Percentiles rank a stretch among this genome's conserved stretches.
Evolutionary conservation across 2,797 vertebrate genomes (phyloP).

Genomic region (Acestrorhynchus altus): DNA sequence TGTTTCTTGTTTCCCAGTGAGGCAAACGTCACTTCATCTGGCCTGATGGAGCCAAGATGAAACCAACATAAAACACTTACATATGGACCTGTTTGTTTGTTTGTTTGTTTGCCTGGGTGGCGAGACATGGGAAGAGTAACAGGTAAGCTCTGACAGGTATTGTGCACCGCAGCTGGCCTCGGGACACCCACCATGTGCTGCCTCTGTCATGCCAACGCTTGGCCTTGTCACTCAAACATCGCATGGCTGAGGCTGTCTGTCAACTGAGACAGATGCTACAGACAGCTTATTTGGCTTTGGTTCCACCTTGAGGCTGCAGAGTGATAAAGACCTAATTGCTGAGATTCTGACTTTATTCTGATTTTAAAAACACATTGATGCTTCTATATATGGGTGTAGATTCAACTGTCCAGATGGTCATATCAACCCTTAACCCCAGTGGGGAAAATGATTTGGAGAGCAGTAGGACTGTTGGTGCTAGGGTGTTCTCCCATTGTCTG

Average conservation of each 20-base stretch:
- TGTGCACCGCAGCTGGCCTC: slow-evolving; percentile 27
- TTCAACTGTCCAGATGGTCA: no score
- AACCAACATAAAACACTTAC: background rate
- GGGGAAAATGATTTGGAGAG: no score
- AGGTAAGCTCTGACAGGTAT: slow-evolving; percentile 46
- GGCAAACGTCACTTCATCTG: slow-evolving; percentile 7
- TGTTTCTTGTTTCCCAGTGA: background rate
- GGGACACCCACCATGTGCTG: slow-evolving; percentile 9
- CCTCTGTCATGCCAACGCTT: slow-evolving; percentile 27
- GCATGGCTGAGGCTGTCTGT: background rate
- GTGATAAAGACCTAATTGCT: slow-evolving; percentile 11
- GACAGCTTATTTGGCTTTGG: background rate
- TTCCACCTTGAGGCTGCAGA: background rate
- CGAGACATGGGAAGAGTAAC: slow-evolving; percentile 56
- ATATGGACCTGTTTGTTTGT: slow-evolving; percentile 14
- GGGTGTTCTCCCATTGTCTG: no score
- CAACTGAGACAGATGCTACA: slow-evolving; percentile 7
- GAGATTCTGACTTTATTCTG: no score
- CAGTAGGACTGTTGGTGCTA: no score
- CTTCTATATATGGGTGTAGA: background rate
- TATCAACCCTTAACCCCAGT: no score
- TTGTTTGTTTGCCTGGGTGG: slow-evolving; percentile 50
- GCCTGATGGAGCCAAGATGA: background rate
- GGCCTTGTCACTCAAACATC: slow-evolving; percentile 5
- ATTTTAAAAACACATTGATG: background rate